Conservation (phyloP, 2,113 vertebrate genomes). For the Syngnathoides biaculeatus region DNA sequence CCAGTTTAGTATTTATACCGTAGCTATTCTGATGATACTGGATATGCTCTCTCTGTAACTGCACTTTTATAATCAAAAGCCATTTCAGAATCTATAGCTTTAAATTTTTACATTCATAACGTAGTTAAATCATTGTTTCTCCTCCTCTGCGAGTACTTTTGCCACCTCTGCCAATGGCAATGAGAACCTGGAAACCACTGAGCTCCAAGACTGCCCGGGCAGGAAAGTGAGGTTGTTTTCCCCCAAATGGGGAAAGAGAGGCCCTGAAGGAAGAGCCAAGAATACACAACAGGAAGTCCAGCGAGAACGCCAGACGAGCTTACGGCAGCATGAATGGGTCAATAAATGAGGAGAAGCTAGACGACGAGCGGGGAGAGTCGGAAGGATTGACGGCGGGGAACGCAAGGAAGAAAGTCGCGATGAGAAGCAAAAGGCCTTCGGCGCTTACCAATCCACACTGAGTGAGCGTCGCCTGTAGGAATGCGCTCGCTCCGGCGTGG, state of each 20-base stretch:
- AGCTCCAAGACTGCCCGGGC: conserved; percentile 19
- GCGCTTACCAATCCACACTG: conserved; percentile 85
- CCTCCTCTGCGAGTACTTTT: not conserved
- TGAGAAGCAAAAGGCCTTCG: not conserved
- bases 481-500: conserved; percentile 62
- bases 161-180: not conserved
- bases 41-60: too few relatives aligned
- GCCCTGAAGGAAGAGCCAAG: conserved; percentile 36
- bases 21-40: too few relatives aligned
- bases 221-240: conserved; percentile 32
- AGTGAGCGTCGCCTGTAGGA: conserved; percentile 83
- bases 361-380: conserved; percentile 47
- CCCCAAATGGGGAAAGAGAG: conserved; percentile 30
- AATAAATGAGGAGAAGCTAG: conserved; percentile 51
- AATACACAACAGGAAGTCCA: conserved; percentile 46
- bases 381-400: conserved; percentile 59
- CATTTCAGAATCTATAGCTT: too few relatives aligned
- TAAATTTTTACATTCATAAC: too few relatives aligned
- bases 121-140: too few relatives aligned
- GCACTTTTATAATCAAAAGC: too few relatives aligned
- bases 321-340: conserved; percentile 53
- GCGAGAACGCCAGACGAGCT: conserved; percentile 49
- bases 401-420: not conserved
- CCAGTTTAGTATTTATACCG: not conserved
- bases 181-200: conserved; percentile 34